phyloP scores from a whole-genome alignment of 2,888 invertebrate species.

The Kuschelorhynchus macadamiae region DNA sequence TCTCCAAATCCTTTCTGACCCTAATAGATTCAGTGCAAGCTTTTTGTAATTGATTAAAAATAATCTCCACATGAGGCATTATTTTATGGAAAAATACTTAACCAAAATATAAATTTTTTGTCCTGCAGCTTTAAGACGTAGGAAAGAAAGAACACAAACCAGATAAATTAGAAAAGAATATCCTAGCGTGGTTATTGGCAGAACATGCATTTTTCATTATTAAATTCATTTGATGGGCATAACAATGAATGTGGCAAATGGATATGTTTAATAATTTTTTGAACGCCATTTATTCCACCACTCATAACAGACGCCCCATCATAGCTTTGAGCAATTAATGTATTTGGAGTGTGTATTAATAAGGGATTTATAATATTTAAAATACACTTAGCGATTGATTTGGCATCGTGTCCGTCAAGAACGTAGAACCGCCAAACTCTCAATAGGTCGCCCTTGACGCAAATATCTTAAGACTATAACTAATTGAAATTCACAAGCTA shows the following conservation, averaged over 20 bases:
- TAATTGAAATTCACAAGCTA: slow-evolving; percentile 20
- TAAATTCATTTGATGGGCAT: slow-evolving; percentile 24
- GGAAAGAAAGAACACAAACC: slow-evolving; percentile 27
- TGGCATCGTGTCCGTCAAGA: slow-evolving; percentile 2
- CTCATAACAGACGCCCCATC: slow-evolving; percentile 8
- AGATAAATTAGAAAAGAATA: slow-evolving; percentile 17
- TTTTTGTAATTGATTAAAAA: slow-evolving; percentile 22
- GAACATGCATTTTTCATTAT: slow-evolving; percentile 14
- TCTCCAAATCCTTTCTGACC: slow-evolving; percentile 11
- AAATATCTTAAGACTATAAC: slow-evolving; percentile 19
- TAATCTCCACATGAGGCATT: slow-evolving; percentile 8
- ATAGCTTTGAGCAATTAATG: slow-evolving; percentile 6
- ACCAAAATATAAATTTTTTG: no score
- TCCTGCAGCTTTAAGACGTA: slow-evolving; percentile 42
- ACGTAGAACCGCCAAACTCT: slow-evolving; percentile 15
- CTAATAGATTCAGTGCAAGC: slow-evolving; percentile 7
- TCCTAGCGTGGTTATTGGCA: neutral
- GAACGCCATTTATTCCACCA: slow-evolving; percentile 2
- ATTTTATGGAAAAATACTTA: slow-evolving; percentile 7
- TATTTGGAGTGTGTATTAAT: slow-evolving; percentile 6
- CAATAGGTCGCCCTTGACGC: slow-evolving; percentile 16
- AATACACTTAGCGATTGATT: slow-evolving; percentile 11
- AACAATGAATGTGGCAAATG: slow-evolving; percentile 12
- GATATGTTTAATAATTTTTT: slow-evolving; percentile 26
- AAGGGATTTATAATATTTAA: slow-evolving; percentile 10